Percentiles rank a stretch among this genome's conserved stretches.
Evolutionary conservation across 2,797 vertebrate species (phyloP).

Genomic region (Enteromius mattozi): DNA sequence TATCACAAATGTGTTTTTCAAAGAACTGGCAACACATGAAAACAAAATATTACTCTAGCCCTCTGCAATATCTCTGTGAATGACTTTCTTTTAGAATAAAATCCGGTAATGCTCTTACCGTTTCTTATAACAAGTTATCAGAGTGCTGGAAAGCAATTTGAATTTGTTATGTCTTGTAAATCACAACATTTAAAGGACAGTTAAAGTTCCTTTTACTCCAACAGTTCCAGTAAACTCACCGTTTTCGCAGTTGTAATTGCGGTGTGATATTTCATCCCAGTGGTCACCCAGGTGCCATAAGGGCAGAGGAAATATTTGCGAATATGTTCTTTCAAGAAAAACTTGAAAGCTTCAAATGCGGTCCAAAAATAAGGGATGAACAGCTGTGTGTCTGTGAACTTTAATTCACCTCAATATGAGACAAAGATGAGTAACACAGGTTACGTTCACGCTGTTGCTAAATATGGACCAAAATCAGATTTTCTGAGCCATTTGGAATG

Average conservation of each 20-base stretch:
- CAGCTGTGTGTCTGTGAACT: conserved; percentile 12
- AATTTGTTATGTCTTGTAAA: neutral
- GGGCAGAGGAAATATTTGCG: conserved; percentile 2
- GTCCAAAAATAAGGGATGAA: neutral
- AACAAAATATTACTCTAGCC: conserved; percentile 58
- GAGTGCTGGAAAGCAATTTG: neutral
- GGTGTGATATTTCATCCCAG: conserved; percentile 15
- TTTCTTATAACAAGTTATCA: neutral
- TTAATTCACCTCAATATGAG: neutral
- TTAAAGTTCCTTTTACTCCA: neutral
- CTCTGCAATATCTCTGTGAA: conserved; percentile 59
- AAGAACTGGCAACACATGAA: conserved; percentile 61
- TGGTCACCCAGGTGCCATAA: neutral
- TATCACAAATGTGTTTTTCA: conserved; percentile 70
- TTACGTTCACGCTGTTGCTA: neutral
- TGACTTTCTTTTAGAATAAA: conserved; percentile 46
- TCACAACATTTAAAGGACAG: neutral
- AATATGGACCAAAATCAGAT: neutral
- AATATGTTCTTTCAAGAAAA: conserved; percentile 10
- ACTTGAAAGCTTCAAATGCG: neutral
- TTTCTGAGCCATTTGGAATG: neutral
- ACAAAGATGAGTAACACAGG: neutral
- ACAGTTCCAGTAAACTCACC: neutral
- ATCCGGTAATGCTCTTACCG: neutral
- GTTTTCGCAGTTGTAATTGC: conserved; percentile 8